phyloP scores from a whole-genome alignment of 2,888 invertebrate genomes.

The Acanthosepion lycidas region DNA sequence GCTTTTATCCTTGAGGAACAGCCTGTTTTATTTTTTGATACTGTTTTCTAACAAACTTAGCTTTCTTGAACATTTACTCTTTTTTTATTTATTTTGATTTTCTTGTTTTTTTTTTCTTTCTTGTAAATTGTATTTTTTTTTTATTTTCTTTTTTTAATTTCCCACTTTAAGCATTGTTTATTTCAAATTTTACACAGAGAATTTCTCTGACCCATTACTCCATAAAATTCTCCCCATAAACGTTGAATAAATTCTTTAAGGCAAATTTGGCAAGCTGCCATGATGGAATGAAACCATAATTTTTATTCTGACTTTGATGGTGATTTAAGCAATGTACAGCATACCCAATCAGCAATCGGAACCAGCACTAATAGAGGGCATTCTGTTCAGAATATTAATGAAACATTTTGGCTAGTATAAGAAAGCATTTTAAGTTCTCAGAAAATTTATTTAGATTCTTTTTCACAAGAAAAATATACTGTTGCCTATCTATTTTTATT shows the following conservation, averaged over 20 bases:
- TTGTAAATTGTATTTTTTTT: too few relatives aligned
- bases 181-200: neutral
- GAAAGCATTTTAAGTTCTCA: neutral
- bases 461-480: neutral
- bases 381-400: conserved; percentile 20
- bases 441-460: neutral
- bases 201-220: neutral
- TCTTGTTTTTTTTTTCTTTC: too few relatives aligned
- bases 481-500: too few relatives aligned
- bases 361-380: neutral
- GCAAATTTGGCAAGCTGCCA: conserved; percentile 7
- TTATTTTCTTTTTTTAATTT: too few relatives aligned
- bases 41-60: too few relatives aligned
- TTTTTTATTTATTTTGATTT: too few relatives aligned
- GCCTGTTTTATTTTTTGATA: too few relatives aligned
- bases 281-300: neutral
- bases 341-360: neutral
- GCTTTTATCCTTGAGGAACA: too few relatives aligned
- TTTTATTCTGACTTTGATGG: neutral
- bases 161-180: too few relatives aligned
- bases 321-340: neutral
- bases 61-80: too few relatives aligned
- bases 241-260: neutral
- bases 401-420: neutral
- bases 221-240: neutral